Evolutionary conservation across 2,888 invertebrate species (phyloP), one percentile per base, ranked within the genome.

Genomic region (Anarsia innoxiella): DNA sequence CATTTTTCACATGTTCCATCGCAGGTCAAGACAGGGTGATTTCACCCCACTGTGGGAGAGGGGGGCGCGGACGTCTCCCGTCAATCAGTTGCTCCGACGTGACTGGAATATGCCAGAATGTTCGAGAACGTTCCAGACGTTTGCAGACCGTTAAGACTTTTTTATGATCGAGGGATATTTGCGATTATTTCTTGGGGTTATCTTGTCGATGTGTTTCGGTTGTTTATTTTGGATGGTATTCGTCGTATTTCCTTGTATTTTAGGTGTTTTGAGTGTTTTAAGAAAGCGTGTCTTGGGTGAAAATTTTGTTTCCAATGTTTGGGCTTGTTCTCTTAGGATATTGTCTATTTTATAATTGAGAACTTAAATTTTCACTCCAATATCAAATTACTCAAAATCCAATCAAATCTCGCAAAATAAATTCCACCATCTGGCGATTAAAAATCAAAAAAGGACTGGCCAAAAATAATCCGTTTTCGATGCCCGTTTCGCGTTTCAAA

Each of bases 1-100:
- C 80, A 82, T 80, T 82, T 80, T 79, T 80, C 82, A 75, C 80
- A 77, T 80, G 77, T 74, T 79, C 68, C 78, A 63, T 69, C 71
- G 62, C 72, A 70, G 79, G 80, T 82, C 79, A 77, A 74, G 49
- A 48, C 43, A n/a, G n/a, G n/a, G n/a, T n/a, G n/a, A n/a, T n/a
- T 41, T 45, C 49, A 26, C 34, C 56, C 53, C 36, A 10, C n/a
- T n/a, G 37, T 37, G 43, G 40, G 39, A 46, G 51, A 49, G 47
- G 48, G 41, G 53, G 75, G 77, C 71, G 76, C 69, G 72, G 75
- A 76, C 79, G 82, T 82, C 82, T 78, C 79, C 68, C 82, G 83
- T 84, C 83, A 84, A 84, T 84, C 83, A 84, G 82, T 76, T 76
- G 66, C 52, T 46, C 51, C 60, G 69, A 84, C 85, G 85, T 86